Evolutionary conservation across 2,888 invertebrate genomes (phyloP).

Genomic region (Rotaria socialis): DNA sequence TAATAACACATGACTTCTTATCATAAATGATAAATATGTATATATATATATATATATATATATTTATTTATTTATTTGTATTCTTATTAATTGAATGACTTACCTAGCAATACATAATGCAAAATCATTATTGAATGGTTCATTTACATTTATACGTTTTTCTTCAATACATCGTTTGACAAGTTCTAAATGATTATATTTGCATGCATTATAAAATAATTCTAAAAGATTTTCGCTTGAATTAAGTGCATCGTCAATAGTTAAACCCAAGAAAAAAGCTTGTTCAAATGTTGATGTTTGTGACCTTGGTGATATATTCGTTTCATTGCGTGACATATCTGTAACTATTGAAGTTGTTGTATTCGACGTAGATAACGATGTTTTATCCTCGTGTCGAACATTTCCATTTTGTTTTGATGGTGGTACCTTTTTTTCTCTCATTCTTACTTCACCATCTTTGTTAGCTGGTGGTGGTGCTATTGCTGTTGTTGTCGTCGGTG

Average conservation of each 20-base stretch:
- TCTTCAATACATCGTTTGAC: constrained; percentile 2
- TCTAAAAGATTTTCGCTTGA: constrained; percentile 28
- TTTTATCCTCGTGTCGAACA: neutral
- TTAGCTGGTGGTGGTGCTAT: neutral
- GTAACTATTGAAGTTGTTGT: neutral
- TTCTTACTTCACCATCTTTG: neutral
- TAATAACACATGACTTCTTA: too few relatives aligned
- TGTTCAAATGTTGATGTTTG: neutral
- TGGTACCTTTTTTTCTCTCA: constrained; percentile 26
- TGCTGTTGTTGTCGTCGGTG: neutral
- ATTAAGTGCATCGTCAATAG: constrained; percentile 17
- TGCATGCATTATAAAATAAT: constrained; percentile 35
- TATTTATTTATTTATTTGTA: too few relatives aligned
- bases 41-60: too few relatives aligned
- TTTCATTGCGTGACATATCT: neutral
- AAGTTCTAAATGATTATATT: constrained; percentile 29
- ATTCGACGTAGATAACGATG: neutral
- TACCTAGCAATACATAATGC: constrained; percentile 26
- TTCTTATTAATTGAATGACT: neutral
- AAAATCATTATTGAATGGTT: constrained; percentile 20
- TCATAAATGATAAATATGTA: too few relatives aligned
- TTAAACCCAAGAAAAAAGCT: constrained; percentile 28
- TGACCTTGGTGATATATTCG: neutral
- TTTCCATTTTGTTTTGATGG: neutral
- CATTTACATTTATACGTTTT: neutral